Evolutionary conservation across 2,113 vertebrate species (phyloP).

Genomic region (Alligator mississippiensis): DNA sequence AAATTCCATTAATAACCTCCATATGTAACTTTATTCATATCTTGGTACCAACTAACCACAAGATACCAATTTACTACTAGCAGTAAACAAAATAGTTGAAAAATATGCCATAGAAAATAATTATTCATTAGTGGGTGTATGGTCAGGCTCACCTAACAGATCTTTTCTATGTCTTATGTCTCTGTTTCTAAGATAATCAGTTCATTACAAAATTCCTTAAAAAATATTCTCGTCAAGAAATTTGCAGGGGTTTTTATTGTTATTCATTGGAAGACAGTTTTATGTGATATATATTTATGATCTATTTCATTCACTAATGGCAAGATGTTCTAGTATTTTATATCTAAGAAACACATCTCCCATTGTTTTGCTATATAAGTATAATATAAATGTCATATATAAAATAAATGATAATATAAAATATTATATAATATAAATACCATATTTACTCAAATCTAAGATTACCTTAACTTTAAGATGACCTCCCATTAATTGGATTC

Average conservation of each 20-base stretch:
- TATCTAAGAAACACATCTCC: background rate
- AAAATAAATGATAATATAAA: too few species aligned
- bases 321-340: background rate
- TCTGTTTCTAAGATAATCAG: background rate
- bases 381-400: too few species aligned
- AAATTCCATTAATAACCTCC: background rate
- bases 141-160: background rate
- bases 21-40: background rate
- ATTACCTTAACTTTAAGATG: too few species aligned
- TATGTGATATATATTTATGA: background rate
- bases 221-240: background rate
- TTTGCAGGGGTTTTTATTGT: background rate
- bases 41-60: background rate
- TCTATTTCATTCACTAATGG: background rate
- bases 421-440: too few species aligned
- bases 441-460: too few species aligned
- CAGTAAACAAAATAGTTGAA: background rate
- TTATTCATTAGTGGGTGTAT: background rate
- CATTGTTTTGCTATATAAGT: background rate
- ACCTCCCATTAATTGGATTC: too few species aligned
- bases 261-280: background rate
- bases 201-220: background rate
- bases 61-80: background rate
- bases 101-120: background rate
- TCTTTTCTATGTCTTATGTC: background rate